Base-by-base conservation (phyloP, 2,888 invertebrate species). In the Drosophila nigricruria region DNA sequence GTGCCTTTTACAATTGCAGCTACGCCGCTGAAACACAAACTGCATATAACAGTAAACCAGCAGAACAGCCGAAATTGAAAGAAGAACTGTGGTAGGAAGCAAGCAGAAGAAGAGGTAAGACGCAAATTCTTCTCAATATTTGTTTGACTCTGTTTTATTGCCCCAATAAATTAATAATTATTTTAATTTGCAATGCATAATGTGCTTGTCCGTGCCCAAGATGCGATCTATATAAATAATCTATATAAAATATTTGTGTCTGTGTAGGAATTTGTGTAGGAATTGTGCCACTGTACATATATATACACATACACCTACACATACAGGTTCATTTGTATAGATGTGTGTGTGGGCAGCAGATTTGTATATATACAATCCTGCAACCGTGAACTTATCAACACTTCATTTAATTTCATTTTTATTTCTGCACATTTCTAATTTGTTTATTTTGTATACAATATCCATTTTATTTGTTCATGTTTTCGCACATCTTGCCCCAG, bases 361-460 rank as follows among this genome's bases (percentile, higher is more conserved):
- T 45, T 38, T 50, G 14, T 34, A 34, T 36, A 54, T 30, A 23
- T 30, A 42, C 38, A 32, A 14, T 8, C 47, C 56, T 61, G 43
- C 71, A 73, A 57, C 67, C 69, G 60, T 73, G 80, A 79, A 82
- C 86, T 83, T 78, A 76, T 85, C 84, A 82, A 81, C 84, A 85
- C 87, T 83, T 73, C 76, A 76, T 83, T 77, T 85, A 73, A 82
- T 80, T 66, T 63, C 50, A 56, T 80, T 86, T 88, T 88, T 84
- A 88, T 88, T 72, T 83, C 64, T 73, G 69, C 70, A 71, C 74
- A 71, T 71, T 76, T 76, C 18, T 52, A 61, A 58, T 66, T 76
- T 88, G 87, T 84, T 88, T 85, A 83, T 88, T 88, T 82, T 76
- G 70, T 71, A 63, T 70, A 74, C 68, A 66, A 62, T 86, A 70